Conservation (phyloP, 2,113 vertebrate genomes). For the Thunnus maccoyii region DNA sequence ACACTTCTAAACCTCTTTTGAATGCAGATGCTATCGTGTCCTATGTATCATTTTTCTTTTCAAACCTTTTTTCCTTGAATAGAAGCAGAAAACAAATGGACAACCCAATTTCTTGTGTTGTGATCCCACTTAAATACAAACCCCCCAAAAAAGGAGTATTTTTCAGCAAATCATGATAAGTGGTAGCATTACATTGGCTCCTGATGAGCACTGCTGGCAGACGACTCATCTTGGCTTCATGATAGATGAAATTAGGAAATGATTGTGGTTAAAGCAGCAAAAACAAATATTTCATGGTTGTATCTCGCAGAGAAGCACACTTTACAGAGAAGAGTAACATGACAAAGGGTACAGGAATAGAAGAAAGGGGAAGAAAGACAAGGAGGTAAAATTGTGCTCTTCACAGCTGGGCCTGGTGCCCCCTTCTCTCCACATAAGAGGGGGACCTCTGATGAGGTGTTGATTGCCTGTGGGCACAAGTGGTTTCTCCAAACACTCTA, state of each 20-base stretch:
- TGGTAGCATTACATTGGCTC: background rate
- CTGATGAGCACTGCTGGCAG: background rate
- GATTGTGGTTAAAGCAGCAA: constrained; percentile 1
- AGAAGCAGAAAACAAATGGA: background rate
- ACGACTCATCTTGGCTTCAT: constrained; percentile 8
- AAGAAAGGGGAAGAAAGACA: constrained; percentile 39
- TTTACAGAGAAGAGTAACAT: background rate
- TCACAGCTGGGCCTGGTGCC: constrained; percentile 58
- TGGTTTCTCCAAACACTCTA: constrained; percentile 80
- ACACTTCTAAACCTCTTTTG: background rate
- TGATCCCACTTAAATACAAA: background rate
- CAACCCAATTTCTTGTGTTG: background rate
- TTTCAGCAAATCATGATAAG: background rate
- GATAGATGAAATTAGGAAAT: background rate
- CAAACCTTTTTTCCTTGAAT: background rate
- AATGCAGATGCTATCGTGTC: background rate
- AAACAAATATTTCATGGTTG: background rate
- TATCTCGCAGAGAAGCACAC: background rate
- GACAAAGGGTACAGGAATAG: constrained; percentile 22
- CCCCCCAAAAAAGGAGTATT: background rate
- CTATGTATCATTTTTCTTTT: background rate
- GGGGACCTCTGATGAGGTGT: constrained; percentile 80
- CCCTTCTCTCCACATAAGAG: constrained; percentile 73
- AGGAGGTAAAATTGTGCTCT: constrained; percentile 73
- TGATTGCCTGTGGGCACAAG: constrained; percentile 84